Base-by-base conservation (phyloP, 2,888 invertebrate species). In the Ceramica pisi region DNA sequence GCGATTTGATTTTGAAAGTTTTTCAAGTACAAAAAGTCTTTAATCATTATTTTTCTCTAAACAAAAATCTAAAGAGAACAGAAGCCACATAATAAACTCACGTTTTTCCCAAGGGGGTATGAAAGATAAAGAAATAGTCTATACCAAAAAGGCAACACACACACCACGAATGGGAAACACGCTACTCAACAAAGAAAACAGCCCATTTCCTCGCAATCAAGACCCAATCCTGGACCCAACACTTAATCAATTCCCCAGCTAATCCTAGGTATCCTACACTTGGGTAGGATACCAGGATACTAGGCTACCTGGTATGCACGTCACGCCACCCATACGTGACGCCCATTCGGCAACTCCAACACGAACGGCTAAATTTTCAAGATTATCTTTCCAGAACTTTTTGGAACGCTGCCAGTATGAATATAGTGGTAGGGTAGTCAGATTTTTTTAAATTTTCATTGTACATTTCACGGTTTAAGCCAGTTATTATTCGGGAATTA, bases 341-440 rank as follows among this genome's bases (percentile, higher is more conserved):
- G 79, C 72, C 35, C 81, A 81, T 83, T 68, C 77, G 35, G 57
- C 67, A 76, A 66, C 75, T 79, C 71, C 75, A 71, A 70, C 69
- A 23, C 60, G 72, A 74, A 75, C 68, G 31, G 83, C 81, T 74
- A 83, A 83, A 84, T 84, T 83, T 81, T 81, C 73, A 83, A 79
- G 75, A 84, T 83, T 83, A 84, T 84, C 77, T 84, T 64, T 69
- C 60, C 35, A 70, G 48, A 48, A 62, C 55, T 73, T 76, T 71
- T 69, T 84, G 84, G 85, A 57, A 31, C 44, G 23, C 21, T 61
- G 85, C 85, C 85, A 84, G 67, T 70, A 60, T 62, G 56, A 10
- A 48, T 74, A n/a, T 31, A 67, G 38, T 55, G 44, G 56, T 16
- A 46, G n/a, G 16, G 59, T 72, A 75, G 69, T 71, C 63, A 68